phyloP scores from a whole-genome alignment of 2,797 vertebrate genomes.

The Podarcis lilfordi region DNA sequence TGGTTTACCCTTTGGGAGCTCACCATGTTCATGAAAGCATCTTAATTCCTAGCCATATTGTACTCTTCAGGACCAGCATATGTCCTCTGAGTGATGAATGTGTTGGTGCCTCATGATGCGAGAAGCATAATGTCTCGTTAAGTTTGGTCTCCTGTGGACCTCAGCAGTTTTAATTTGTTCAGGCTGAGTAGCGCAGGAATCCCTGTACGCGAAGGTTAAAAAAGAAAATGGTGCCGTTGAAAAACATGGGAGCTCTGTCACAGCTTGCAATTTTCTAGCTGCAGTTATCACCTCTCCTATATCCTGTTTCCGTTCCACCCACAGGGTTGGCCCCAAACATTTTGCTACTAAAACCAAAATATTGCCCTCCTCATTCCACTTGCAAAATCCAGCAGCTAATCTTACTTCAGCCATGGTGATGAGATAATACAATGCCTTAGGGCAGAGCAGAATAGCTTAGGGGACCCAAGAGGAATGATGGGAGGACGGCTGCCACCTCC shows the following conservation, averaged over 20 bases:
- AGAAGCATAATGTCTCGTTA: constrained; percentile 50
- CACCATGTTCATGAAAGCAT: neutral
- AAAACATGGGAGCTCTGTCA: neutral
- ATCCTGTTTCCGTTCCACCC: neutral
- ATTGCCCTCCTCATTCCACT: no score
- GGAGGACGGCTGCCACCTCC: no score
- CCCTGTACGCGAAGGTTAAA: neutral
- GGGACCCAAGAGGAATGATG: no score
- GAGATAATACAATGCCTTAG: no score
- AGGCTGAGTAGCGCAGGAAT: neutral
- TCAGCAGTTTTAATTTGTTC: constrained; percentile 43
- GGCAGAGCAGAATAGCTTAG: no score
- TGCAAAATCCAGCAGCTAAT: no score
- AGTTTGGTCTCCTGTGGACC: constrained; percentile 39
- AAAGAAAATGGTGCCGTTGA: neutral
- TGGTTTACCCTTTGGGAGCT: neutral
- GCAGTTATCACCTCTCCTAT: neutral
- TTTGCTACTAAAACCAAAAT: no score
- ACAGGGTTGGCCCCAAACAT: no score
- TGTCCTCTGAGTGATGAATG: constrained; percentile 61
- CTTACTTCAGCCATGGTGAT: no score
- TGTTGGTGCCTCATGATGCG: constrained; percentile 33
- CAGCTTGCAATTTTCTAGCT: neutral
- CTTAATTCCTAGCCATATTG: constrained; percentile 2
- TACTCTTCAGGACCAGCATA: neutral